Evolutionary conservation across 2,888 invertebrate species (phyloP), one percentile per base, ranked within the genome.

Genomic region (Cylindroiulus punctatus): DNA sequence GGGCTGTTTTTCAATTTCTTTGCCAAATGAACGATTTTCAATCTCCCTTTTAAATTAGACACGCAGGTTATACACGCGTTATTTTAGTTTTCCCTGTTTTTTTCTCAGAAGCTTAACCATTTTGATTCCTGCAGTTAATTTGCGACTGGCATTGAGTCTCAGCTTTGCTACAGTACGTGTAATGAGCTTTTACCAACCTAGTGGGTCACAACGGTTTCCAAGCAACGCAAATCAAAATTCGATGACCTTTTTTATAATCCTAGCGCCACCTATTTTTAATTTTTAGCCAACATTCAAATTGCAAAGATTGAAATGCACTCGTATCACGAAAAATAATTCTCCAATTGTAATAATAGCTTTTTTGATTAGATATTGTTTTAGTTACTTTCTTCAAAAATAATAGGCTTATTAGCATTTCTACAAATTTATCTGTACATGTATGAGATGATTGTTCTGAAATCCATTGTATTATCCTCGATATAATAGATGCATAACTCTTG

Each of bases 21-120:
- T 26, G 3, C 26, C 65, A 22, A 65, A 22, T 22, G 26, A 65
- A 65, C 65, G n/a, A 26, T 65, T 65, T 65, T 65, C 65, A 65
- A 65, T 65, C 22, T 22, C 65, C 26, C 65, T 65, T 65, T 65
- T 26, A 65, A 65, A 65, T 65, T 65, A 65, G 65, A 65, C 65
- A 65, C 65, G 22, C 65, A 65, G 65, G 65, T 65, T 26, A 26
- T 65, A 12, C 65, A 2, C 5, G 26, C 26, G 26, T 22, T 65
- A 65, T 22, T 65, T 65, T 65, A 65, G 65, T 65, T 65, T 65
- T 10, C 65, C 8, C 65, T 2, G 26, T 65, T 65, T 52, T 52
- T 52, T 19, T 52, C 47, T 47, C 52, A 19, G 19, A 52, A 52
- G 5, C 52, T 4, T 65, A 65, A 57, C 57, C 57, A 65, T 22